These are phyloP conservation scores for Leucopsar rothschildi DNA, from an alignment of 2,113 vertebrate genomes.

Conservation along the genomic window DNA sequence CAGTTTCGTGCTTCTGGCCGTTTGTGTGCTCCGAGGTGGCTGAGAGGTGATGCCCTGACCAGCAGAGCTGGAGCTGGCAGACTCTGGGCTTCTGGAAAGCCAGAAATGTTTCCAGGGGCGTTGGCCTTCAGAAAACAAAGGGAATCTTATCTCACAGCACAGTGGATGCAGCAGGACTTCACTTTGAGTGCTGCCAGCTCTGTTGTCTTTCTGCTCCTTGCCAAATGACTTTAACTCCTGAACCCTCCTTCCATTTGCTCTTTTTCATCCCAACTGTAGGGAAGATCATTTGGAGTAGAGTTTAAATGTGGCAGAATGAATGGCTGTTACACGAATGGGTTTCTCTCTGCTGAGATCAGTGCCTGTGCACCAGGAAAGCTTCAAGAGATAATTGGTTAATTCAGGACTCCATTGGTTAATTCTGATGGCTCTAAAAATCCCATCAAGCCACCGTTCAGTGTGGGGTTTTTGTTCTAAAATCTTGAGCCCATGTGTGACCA, in stretches of 20 bases:
- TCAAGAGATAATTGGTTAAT: not conserved
- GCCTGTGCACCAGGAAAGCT: not conserved
- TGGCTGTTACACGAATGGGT: accelerated
- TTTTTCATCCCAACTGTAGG: not conserved
- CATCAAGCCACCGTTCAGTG: no score
- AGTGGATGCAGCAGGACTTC: not conserved
- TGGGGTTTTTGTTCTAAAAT: not conserved
- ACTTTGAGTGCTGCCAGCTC: not conserved
- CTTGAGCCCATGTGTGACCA: accelerated
- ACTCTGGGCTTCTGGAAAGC: not conserved
- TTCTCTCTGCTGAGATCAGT: not conserved
- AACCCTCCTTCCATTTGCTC: not conserved
- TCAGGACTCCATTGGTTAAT: not conserved
- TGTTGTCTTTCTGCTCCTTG: not conserved
- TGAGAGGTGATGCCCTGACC: not conserved
- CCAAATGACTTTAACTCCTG: not conserved
- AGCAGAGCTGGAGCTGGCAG: not conserved
- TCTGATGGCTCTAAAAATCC: not conserved
- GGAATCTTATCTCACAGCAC: not conserved
- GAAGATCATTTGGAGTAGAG: not conserved
- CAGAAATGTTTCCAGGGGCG: not conserved
- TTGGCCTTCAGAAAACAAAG: not conserved
- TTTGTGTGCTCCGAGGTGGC: not conserved
- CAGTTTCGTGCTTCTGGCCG: accelerated
- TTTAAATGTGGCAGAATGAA: not conserved